Conservation (phyloP, 2,113 vertebrate species). For the Aphyosemion australe region DNA sequence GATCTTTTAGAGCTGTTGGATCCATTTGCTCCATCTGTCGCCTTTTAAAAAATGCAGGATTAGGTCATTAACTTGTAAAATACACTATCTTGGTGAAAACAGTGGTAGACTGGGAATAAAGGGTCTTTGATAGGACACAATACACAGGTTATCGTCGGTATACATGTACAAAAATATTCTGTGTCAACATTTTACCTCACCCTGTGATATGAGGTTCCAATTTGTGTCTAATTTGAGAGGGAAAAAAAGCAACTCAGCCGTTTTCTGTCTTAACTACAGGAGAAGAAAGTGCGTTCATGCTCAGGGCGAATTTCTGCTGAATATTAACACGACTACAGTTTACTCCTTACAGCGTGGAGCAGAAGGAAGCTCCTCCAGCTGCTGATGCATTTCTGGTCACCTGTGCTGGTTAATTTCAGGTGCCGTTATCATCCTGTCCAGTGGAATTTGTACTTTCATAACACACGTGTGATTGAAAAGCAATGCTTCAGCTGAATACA, state of each 20-base stretch:
- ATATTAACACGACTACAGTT: slow-evolving; percentile 59
- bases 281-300: slow-evolving; percentile 63
- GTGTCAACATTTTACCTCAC: slow-evolving; percentile 59
- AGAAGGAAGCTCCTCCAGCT: slow-evolving; percentile 58
- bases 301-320: slow-evolving; percentile 66
- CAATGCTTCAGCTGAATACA: slow-evolving; percentile 96
- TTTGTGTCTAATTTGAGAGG: slow-evolving; percentile 68
- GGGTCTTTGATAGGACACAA: slow-evolving; percentile 48
- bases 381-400: slow-evolving; percentile 81
- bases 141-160: slow-evolving; percentile 44
- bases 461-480: slow-evolving; percentile 95
- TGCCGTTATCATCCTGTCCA: slow-evolving; percentile 87
- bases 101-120: slow-evolving; percentile 5
- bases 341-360: slow-evolving; percentile 50
- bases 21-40: background rate
- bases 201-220: slow-evolving; percentile 51
- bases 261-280: slow-evolving; percentile 63
- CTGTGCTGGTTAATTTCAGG: slow-evolving; percentile 80
- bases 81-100: slow-evolving; percentile 22
- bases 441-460: slow-evolving; percentile 93
- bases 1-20: background rate
- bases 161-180: slow-evolving; percentile 54
- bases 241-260: slow-evolving; percentile 66
- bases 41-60: slow-evolving; percentile 7
- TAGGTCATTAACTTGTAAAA: slow-evolving; percentile 21